Conservation (phyloP, 1,140 invertebrate genomes). For the Ladona fulva region DNA sequence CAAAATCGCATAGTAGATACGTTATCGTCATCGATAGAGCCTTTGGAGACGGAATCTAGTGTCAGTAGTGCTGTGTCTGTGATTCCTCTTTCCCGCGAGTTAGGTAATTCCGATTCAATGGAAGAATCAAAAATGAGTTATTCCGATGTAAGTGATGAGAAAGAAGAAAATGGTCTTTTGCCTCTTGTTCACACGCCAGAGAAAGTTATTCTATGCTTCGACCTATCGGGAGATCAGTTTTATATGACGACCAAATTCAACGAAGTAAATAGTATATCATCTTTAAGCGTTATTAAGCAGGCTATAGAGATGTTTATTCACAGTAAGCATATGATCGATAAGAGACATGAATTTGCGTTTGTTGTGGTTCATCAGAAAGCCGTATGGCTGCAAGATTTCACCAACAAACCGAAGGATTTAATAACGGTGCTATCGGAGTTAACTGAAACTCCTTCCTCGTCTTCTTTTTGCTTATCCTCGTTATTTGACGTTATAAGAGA, state of each 20-base stretch:
- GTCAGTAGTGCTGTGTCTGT: not conserved
- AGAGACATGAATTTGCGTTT: conserved; percentile 56
- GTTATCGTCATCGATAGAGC: not conserved
- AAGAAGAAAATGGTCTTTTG: conserved; percentile 24
- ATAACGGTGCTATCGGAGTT: conserved; percentile 46
- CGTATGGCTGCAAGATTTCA: conserved; percentile 51
- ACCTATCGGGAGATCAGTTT: conserved; percentile 51
- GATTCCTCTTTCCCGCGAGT: not conserved
- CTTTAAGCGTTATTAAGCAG: conserved; percentile 52
- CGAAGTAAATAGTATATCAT: conserved; percentile 45
- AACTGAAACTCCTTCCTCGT: conserved; percentile 40
- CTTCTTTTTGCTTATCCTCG: conserved; percentile 46
- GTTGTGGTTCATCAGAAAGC: conserved; percentile 45
- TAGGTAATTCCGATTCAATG: not conserved
- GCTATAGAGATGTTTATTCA: conserved; percentile 54
- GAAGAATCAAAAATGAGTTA: not conserved
- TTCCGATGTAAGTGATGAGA: not conserved
- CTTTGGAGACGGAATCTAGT: not conserved
- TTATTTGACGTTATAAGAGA: conserved; percentile 48
- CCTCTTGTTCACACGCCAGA: conserved; percentile 50
- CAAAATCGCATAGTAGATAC: no score
- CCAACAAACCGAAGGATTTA: conserved; percentile 49
- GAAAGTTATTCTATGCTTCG: conserved; percentile 54
- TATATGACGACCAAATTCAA: conserved; percentile 46
- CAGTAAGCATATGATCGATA: conserved; percentile 52